Evolutionary conservation across 2,113 vertebrate species (phyloP).

Genomic region (Aythya baeri): DNA sequence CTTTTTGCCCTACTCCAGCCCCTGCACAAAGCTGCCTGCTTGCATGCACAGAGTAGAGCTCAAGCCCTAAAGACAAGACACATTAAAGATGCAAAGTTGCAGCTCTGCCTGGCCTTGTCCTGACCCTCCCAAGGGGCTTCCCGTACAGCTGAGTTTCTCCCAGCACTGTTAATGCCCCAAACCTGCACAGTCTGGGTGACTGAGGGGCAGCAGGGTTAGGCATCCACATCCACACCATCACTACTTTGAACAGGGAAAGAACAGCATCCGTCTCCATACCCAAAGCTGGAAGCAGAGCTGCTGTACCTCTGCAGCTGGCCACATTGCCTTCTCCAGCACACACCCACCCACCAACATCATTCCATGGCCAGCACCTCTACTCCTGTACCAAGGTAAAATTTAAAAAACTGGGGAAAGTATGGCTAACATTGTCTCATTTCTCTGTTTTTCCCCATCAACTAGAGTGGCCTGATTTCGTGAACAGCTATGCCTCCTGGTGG

Average conservation of each 20-base stretch:
- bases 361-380: rapidly evolving
- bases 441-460: neutral
- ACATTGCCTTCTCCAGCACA: rapidly evolving
- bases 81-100: neutral
- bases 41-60: neutral
- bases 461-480: constrained; percentile 91
- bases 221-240: neutral
- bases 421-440: neutral
- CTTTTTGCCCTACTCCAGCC: rapidly evolving
- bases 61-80: neutral
- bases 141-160: neutral
- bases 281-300: neutral
- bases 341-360: rapidly evolving
- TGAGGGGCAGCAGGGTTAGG: neutral
- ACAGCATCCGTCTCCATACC: rapidly evolving
- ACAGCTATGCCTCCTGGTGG: constrained; percentile 90
- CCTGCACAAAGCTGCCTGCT: neutral
- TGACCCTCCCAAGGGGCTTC: neutral
- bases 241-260: neutral
- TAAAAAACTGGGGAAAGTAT: neutral
- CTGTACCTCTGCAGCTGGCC: neutral
- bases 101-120: neutral
- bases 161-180: neutral
- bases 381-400: rapidly evolving
- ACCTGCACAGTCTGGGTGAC: rapidly evolving